A percentile compares a stretch with the other conserved stretches of the same genome.
These are phyloP conservation scores for Leptonema lineaticorne DNA, from an alignment of 1,140 invertebrate species.

Conservation along the genomic window DNA sequence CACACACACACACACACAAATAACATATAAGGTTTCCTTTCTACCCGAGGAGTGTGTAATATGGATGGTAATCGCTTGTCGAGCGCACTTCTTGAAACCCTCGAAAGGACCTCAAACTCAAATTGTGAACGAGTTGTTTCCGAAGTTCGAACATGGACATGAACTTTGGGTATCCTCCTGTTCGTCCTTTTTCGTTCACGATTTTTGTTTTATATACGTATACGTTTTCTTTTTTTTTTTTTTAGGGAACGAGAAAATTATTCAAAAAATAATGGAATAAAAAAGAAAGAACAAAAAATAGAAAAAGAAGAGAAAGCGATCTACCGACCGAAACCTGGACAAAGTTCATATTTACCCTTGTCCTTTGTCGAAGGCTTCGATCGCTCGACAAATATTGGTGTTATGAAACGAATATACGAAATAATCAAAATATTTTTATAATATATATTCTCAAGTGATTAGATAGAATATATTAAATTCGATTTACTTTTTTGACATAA, in stretches of 20 bases:
- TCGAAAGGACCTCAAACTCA: not conserved
- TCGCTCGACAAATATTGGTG: not conserved
- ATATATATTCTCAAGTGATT: too few species aligned
- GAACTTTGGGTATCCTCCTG: not conserved
- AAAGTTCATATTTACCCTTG: not conserved
- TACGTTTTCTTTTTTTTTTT: not conserved
- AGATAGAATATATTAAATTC: too few species aligned
- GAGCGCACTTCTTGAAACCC: not conserved
- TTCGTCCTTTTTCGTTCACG: not conserved
- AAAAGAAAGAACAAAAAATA: too few species aligned
- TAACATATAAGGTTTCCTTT: not conserved
- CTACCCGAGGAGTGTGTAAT: not conserved
- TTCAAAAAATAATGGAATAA: too few species aligned
- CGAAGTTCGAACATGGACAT: not conserved
- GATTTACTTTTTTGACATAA: too few species aligned
- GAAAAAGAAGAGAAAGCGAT: too few species aligned
- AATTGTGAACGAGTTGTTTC: slow-evolving; percentile 1
- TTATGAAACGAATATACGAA: not conserved
- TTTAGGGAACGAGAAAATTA: not conserved
- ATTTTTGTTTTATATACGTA: too few species aligned
- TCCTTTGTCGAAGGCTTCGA: not conserved
- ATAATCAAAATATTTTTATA: too few species aligned
- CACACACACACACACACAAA: too few species aligned
- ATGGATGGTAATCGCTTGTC: not conserved
- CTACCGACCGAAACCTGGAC: not conserved